Evolutionary conservation across 2,797 vertebrate genomes (phyloP).

Genomic region (Buphagus erythrorhynchus): DNA sequence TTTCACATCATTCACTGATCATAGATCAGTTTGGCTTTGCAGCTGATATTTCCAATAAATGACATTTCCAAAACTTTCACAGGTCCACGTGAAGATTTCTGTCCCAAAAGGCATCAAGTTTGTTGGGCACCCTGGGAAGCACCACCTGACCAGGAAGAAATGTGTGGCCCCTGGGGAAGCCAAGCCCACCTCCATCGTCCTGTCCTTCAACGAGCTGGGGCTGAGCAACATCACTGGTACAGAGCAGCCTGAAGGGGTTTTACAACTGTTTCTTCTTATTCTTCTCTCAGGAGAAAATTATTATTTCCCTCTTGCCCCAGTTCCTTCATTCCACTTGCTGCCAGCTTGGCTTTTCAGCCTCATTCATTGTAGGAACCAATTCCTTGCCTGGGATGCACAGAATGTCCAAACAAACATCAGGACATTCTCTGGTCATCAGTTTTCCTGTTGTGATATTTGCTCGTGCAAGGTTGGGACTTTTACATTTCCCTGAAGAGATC

Average conservation of each 20-base stretch:
- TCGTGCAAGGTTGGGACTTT: neutral
- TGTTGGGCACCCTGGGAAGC: conserved; percentile 90
- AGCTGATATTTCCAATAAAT: neutral
- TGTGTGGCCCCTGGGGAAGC: conserved; percentile 87
- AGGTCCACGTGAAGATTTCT: conserved; percentile 91
- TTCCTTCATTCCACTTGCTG: neutral
- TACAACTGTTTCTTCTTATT: neutral
- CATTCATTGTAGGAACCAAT: neutral
- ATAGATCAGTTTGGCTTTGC: accelerated
- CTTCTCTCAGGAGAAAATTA: neutral
- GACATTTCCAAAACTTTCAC: neutral
- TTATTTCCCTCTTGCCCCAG: neutral
- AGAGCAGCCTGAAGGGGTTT: neutral
- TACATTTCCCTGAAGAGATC: neutral
- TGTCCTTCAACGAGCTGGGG: conserved; percentile 89
- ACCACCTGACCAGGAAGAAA: conserved; percentile 90
- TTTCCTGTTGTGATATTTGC: neutral
- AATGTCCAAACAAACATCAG: neutral
- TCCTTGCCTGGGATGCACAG: neutral
- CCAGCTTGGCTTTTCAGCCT: neutral
- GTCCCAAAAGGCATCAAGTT: conserved; percentile 91
- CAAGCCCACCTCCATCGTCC: conserved; percentile 86
- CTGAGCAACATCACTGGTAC: conserved; percentile 90
- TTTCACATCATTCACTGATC: neutral
- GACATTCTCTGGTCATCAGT: neutral